Evolutionary conservation across 1,140 invertebrate genomes (phyloP), one percentile per base, ranked within the genome.

Genomic region (Trissolcus basalis): DNA sequence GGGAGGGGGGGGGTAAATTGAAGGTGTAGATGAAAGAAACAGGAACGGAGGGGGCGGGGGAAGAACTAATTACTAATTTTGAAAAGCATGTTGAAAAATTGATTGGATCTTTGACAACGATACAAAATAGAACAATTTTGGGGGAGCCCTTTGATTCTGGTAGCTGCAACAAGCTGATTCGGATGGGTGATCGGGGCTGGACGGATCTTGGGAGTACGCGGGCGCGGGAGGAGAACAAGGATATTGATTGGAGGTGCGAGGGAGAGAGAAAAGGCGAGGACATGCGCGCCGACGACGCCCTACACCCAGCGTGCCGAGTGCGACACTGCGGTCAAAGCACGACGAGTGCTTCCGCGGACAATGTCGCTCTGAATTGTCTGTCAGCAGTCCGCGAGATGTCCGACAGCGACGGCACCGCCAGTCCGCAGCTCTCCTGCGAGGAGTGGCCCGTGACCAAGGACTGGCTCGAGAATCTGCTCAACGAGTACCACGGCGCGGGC

Each of bases 381-480:
- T 33, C 32, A 27, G 54, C 33, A 58, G 32, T 16, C 14, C 13
- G 19, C 27, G 19, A 33, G 27, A 91, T 91, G 89, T 90, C 90
- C 35, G 91, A 91, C 70, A 90, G 89, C 81, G 90, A 91, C 68
- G 90, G 90, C 44, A 85, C 80, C 65, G 84, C 78, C 67, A 85
- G 85, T 65, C 82, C 64, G 58, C 79, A 77, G 79, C 80, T 60
- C 72, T 88, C 59, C 58, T 63, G 77, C 73, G 86, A 87, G 15
- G 83, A 88, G 15, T 90, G 89, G 85, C 90, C 90, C n/a, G 88
- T 92, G 39, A 90, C 89, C 7, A 89, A 89, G 63, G 90, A 91
- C 73, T 92, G 91, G 91, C 86, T 92, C 14, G 88, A 90, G 56
- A 86, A 84, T n/a, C 86, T 92, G 7, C 84, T 92, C n/a, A 83